phyloP scores from a whole-genome alignment of 2,797 vertebrate genomes.

The Amblyraja radiata region DNA sequence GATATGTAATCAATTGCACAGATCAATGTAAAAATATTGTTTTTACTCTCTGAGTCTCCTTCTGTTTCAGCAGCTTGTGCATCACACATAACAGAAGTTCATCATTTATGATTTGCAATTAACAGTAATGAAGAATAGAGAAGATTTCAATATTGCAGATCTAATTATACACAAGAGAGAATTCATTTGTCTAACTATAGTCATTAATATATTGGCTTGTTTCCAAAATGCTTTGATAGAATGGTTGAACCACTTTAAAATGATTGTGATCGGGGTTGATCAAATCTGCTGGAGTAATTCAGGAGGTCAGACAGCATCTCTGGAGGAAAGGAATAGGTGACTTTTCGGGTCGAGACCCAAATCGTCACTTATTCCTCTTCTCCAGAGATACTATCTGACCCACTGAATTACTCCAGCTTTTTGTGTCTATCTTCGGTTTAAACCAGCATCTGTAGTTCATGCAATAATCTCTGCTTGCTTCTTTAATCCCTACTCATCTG shows the following conservation, averaged over 20 bases:
- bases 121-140: background rate
- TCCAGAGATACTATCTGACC: too few species aligned
- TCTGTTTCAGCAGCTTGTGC: background rate
- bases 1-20: background rate
- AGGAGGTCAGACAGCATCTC: too few species aligned
- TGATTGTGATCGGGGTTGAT: background rate
- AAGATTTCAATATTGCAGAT: background rate
- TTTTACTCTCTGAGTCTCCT: background rate
- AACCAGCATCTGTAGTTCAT: background rate
- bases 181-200: background rate
- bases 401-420: too few species aligned
- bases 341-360: too few species aligned
- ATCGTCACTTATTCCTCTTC: too few species aligned
- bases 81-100: background rate
- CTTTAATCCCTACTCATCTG: background rate
- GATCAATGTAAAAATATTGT: conserved; percentile 6
- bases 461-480: background rate
- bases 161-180: background rate
- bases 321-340: too few species aligned
- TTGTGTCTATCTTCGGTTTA: too few species aligned
- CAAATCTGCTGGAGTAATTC: background rate
- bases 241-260: background rate
- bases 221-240: background rate
- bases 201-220: background rate
- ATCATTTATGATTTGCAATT: background rate